Evolutionary conservation across 2,797 vertebrate genomes (phyloP).

Genomic region (Alfaro cultratus): DNA sequence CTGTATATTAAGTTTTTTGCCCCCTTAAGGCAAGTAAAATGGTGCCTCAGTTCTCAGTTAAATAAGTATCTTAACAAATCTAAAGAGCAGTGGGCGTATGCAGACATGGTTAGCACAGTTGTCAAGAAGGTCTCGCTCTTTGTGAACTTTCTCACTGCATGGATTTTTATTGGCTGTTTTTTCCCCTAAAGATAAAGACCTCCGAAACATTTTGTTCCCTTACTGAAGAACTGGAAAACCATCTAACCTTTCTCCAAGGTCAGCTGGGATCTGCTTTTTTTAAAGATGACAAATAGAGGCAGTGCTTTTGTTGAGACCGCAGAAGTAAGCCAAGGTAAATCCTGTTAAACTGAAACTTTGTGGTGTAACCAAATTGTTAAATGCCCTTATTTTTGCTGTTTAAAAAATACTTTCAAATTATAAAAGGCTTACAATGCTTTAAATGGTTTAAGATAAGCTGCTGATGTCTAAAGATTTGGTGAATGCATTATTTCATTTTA

Average conservation of each 20-base stretch:
- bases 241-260: neutral
- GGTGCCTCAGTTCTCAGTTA: no score
- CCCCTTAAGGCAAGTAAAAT: neutral
- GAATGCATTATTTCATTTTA: neutral
- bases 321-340: conserved; percentile 14
- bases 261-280: conserved; percentile 30
- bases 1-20: neutral
- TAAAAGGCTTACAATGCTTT: neutral
- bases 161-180: neutral
- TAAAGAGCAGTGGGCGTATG: no score
- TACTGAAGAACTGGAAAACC: neutral
- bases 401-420: neutral
- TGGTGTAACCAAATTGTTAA: neutral
- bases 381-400: neutral
- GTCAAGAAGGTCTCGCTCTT: neutral
- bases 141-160: neutral
- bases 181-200: neutral
- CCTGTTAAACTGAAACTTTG: neutral
- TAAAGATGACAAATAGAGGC: conserved; percentile 22
- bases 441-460: neutral
- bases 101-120: neutral
- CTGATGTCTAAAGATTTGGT: neutral
- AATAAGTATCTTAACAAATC: no score
- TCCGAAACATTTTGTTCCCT: neutral
- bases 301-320: conserved; percentile 21